A percentile compares a stretch with the other conserved stretches of the same genome.
These are phyloP conservation scores for Leptogaster cylindrica DNA, from an alignment of 2,888 invertebrate genomes.

Conservation along the genomic window DNA sequence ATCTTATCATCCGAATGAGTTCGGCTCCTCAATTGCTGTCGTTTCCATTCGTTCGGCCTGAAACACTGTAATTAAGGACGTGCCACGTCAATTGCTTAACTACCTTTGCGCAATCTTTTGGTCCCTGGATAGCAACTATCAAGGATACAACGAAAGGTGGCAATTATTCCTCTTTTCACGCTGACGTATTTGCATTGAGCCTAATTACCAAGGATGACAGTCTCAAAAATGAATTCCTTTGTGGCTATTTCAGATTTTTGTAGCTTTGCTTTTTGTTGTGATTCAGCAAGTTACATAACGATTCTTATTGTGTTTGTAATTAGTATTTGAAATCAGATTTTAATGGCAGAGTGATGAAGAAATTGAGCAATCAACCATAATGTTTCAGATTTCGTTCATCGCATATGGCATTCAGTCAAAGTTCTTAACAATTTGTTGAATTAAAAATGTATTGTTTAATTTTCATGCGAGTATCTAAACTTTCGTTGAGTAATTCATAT, in stretches of 20 bases:
- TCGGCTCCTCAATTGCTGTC: constrained; percentile 14
- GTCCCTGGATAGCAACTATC: constrained; percentile 11
- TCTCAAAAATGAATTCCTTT: neutral
- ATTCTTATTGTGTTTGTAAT: too few species aligned
- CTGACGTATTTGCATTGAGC: constrained; percentile 18
- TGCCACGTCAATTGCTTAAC: constrained; percentile 45
- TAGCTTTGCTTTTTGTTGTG: neutral
- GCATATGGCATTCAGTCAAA: too few species aligned
- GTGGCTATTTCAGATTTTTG: constrained; percentile 1
- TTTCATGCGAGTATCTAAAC: too few species aligned
- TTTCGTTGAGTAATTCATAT: too few species aligned
- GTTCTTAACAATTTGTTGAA: too few species aligned
- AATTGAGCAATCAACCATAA: too few species aligned
- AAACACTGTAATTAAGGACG: constrained; percentile 47
- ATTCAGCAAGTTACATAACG: neutral
- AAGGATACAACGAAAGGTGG: constrained; percentile 11
- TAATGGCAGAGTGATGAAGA: too few species aligned
- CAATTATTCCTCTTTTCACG: neutral
- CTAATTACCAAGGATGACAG: constrained; percentile 32
- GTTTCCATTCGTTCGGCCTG: constrained; percentile 42
- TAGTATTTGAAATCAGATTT: too few species aligned
- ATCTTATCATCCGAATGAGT: constrained; percentile 7
- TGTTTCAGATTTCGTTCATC: too few species aligned
- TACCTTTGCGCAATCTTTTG: constrained; percentile 14
- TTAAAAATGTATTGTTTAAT: too few species aligned